Evolutionary conservation across 2,113 vertebrate genomes (phyloP).

Genomic region (Oryzias curvinotus): DNA sequence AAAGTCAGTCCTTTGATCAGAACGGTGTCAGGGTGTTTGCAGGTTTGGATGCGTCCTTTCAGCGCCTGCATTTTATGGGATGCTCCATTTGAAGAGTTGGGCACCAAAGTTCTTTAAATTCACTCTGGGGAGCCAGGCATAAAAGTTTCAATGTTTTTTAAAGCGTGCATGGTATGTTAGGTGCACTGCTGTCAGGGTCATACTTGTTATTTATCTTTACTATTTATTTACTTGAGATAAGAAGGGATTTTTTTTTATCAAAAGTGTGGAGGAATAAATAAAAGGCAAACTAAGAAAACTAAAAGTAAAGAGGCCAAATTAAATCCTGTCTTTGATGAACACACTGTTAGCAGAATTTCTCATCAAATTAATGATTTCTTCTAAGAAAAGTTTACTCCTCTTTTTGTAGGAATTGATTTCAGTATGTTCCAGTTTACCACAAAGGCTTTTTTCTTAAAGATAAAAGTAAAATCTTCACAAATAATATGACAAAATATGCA

Average conservation of each 20-base stretch:
- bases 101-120: conserved; percentile 42
- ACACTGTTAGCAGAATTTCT: too few species aligned
- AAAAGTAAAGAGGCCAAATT: neutral
- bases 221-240: neutral
- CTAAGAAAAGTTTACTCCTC: too few species aligned
- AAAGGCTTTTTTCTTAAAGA: too few species aligned
- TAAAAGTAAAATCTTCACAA: too few species aligned
- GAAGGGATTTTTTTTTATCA: neutral
- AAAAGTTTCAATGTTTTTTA: conserved; percentile 17
- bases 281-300: neutral
- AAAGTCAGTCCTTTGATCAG: conserved; percentile 66
- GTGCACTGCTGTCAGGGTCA: conserved; percentile 3
- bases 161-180: conserved; percentile 2
- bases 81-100: conserved; percentile 46
- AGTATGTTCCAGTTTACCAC: too few species aligned
- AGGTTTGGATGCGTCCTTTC: conserved; percentile 47
- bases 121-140: conserved; percentile 13
- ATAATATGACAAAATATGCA: too few species aligned
- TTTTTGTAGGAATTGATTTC: too few species aligned
- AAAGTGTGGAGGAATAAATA: neutral
- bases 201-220: neutral
- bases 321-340: too few species aligned
- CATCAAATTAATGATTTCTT: too few species aligned
- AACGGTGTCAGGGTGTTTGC: conserved; percentile 45
- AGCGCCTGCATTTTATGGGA: conserved; percentile 21